These are phyloP conservation scores for Bombus sylvicola DNA, from an alignment of 1,140 invertebrate genomes.

Conservation along the genomic window DNA sequence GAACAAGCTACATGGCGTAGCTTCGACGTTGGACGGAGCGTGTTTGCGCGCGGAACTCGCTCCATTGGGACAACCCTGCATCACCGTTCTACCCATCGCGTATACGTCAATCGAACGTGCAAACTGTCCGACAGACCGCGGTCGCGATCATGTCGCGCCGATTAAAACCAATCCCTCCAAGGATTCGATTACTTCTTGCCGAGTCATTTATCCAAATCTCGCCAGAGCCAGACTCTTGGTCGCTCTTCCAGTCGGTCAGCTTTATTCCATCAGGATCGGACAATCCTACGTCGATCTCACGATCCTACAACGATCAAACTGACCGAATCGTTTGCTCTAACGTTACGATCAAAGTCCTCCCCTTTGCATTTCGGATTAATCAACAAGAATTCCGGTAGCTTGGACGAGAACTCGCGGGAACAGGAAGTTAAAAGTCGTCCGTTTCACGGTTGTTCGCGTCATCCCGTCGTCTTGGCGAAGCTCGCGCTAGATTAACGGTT, in stretches of 20 bases:
- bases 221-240: too few species aligned
- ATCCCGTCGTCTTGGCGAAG: not conserved
- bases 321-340: too few species aligned
- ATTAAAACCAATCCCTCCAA: not conserved
- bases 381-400: not conserved
- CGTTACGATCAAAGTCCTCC: too few species aligned
- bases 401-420: not conserved
- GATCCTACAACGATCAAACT: too few species aligned
- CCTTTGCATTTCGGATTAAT: not conserved
- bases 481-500: conserved; percentile 70
- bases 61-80: conserved; percentile 52
- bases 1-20: conserved; percentile 67
- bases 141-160: conserved; percentile 19
- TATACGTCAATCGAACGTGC: conserved; percentile 51
- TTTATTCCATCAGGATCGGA: too few species aligned
- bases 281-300: too few species aligned
- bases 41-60: conserved; percentile 67
- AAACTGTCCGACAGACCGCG: not conserved
- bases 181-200: too few species aligned
- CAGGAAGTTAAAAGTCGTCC: conserved; percentile 17
- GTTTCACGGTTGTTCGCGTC: not conserved
- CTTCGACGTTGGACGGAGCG: conserved; percentile 51
- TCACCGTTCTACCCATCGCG: not conserved
- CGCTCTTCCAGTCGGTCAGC: too few species aligned
- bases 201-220: too few species aligned